Base-by-base conservation (phyloP, 2,797 vertebrate species). In the Alectoris magna region DNA sequence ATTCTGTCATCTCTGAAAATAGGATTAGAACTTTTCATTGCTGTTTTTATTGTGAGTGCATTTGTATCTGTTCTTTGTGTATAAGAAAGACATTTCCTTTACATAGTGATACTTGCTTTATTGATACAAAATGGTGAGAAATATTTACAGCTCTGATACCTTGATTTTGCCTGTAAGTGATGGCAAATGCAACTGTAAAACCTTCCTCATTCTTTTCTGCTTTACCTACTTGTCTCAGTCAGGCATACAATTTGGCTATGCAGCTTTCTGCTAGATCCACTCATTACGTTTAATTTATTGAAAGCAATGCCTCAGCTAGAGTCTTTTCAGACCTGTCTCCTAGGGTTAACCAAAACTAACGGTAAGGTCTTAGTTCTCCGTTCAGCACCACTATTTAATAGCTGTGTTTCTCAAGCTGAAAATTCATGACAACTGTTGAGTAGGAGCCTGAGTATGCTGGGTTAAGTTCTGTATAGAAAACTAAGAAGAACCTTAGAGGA, bases 281-380 rank as follows among this genome's bases (percentile, higher is more conserved):
- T 75, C 73, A 73, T 60, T 93, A 29, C 17, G 53, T 72, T 70
- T 88, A 69, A 81, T 88, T 90, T 89, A 84, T 48, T 76, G 80
- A 76, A 22, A 84, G 17, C 62, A 58, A 7, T 46, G 27, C 11
- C 55, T 84, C 85, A 84, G 43, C n/a, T 73, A 78, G 13, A 60
- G 46, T 63, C 38, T 78, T 75, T 90, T 90, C 63, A 88, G 62
- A 84, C 46, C n/a, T 81, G 14, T 24, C 19, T 86, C 48, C 49
- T 60, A 48, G 9, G 39, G 17, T 87, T 79, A 86, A 39, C 80
- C 90, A 81, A 68, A 91, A 60, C 24, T 41, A 80, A 24, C 56
- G 56, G 70, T 77, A 44, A 88, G 48, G 31, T 91, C 51, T 62
- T 84, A 16, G 41, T 59, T 71, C 44, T 74, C 41, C 41, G 69